These are phyloP conservation scores for Sinosuthora webbiana DNA, from an alignment of 2,113 vertebrate genomes.

Conservation along the genomic window DNA sequence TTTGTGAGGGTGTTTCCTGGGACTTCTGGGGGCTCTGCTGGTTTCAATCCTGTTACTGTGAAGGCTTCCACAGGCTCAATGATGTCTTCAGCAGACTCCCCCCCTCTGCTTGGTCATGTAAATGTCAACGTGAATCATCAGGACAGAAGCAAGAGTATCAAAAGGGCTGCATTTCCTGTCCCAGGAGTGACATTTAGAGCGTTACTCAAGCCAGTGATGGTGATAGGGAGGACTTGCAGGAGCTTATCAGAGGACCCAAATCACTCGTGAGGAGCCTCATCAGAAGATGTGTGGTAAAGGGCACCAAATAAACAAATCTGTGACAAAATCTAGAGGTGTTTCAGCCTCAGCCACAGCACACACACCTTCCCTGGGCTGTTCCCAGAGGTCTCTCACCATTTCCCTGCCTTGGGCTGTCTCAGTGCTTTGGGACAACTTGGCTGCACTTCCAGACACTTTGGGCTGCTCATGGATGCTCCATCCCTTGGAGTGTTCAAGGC, in stretches of 20 bases:
- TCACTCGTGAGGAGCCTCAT: background rate
- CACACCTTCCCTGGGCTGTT: background rate
- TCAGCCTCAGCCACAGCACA: background rate
- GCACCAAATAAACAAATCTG: background rate
- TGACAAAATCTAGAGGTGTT: background rate
- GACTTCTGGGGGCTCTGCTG: background rate
- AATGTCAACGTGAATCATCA: constrained; percentile 56
- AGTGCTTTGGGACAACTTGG: fast-evolving
- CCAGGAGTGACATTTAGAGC: constrained; percentile 22
- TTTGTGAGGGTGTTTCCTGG: background rate
- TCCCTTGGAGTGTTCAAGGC: background rate
- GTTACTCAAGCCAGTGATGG: background rate
- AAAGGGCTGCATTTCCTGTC: constrained; percentile 29
- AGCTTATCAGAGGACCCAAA: background rate
- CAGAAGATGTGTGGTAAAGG: background rate
- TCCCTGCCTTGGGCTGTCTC: background rate
- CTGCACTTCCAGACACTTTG: background rate
- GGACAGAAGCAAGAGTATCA: background rate
- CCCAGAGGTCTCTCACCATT: background rate
- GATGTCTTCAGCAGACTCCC: background rate
- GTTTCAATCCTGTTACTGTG: background rate
- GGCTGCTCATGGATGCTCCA: background rate
- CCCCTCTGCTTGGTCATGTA: background rate
- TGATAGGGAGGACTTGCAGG: background rate
- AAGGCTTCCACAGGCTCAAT: background rate